Conservation (phyloP, 2,113 vertebrate species). For the Crocuta crocuta region DNA sequence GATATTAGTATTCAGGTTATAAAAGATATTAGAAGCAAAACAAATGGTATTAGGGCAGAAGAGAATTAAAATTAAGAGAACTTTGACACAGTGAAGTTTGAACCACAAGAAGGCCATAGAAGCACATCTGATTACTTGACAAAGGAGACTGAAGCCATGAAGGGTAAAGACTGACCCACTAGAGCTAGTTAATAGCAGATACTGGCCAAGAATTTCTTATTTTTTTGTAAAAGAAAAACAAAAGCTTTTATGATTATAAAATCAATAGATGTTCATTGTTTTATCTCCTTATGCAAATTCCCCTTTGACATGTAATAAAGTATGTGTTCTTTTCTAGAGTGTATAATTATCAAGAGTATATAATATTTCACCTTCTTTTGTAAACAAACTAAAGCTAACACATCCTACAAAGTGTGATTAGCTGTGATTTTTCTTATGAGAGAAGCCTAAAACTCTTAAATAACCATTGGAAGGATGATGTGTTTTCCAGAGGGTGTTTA, state of each 20-base stretch:
- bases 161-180: not conserved
- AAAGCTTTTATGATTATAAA: not conserved
- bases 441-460: conserved; percentile 29
- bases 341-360: not conserved
- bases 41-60: not conserved
- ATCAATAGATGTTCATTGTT: not conserved
- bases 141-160: not conserved
- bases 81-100: not conserved
- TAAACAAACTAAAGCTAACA: conserved; percentile 5
- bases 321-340: not conserved
- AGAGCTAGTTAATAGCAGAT: conserved; percentile 13
- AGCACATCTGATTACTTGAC: not conserved
- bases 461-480: not conserved
- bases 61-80: conserved; percentile 12
- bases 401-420: not conserved
- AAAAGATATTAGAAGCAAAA: not conserved
- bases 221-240: not conserved
- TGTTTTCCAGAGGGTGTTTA: conserved; percentile 52
- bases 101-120: not conserved
- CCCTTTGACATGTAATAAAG: not conserved
- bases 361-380: not conserved
- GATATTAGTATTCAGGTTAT: not conserved
- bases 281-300: not conserved
- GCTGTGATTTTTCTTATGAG: not conserved
- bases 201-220: not conserved